A percentile compares a stretch with the other conserved stretches of the same genome.
phyloP scores from a whole-genome alignment of 2,888 invertebrate genomes.

The Exocentrus adspersus region DNA sequence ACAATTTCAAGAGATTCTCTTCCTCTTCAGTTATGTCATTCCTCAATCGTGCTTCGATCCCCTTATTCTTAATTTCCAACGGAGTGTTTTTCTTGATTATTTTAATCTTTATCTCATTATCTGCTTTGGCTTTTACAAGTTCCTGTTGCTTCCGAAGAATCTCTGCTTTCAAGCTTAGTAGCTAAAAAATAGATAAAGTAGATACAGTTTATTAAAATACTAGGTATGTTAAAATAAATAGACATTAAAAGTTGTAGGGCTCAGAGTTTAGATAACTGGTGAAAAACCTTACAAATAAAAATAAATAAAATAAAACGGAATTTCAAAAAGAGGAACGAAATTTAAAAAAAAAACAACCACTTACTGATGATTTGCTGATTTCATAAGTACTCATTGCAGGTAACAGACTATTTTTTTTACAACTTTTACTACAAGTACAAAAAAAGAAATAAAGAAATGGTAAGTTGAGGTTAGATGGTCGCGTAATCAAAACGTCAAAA shows the following conservation, averaged over 20 bases:
- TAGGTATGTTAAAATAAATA: slow-evolving; percentile 15
- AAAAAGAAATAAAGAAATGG: no score
- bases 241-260: no score
- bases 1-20: slow-evolving; percentile 60
- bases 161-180: slow-evolving; percentile 91
- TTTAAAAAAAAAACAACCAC: no score
- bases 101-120: slow-evolving; percentile 65
- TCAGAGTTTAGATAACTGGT: no score
- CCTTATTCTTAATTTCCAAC: slow-evolving; percentile 60
- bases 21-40: slow-evolving; percentile 61
- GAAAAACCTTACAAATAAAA: no score
- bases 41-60: slow-evolving; percentile 61
- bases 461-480: no score
- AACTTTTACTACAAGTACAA: no score
- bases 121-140: slow-evolving; percentile 74
- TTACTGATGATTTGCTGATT: slow-evolving; percentile 57
- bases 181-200: slow-evolving; percentile 58
- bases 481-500: no score
- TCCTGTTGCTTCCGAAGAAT: slow-evolving; percentile 87
- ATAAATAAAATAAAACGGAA: no score
- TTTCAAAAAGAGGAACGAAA: no score
- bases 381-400: slow-evolving; percentile 55
- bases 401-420: no score
- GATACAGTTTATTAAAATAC: slow-evolving; percentile 8
- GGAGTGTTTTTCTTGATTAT: slow-evolving; percentile 58